These are phyloP conservation scores for Spodoptera frugiperda DNA, from an alignment of 1,140 invertebrate species.

Conservation along the genomic window DNA sequence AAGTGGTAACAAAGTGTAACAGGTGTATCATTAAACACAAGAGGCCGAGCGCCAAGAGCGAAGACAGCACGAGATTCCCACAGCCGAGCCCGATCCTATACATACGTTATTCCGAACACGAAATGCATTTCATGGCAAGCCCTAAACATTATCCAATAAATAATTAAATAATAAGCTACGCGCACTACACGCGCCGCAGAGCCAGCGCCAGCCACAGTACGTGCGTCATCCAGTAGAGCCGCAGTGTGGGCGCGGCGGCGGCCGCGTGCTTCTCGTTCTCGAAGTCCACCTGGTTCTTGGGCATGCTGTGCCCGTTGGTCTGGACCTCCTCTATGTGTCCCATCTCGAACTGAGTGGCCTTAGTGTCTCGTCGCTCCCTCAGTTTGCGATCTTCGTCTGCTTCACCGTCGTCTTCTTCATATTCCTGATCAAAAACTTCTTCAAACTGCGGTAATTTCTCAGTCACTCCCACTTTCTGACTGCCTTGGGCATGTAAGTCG, in stretches of 20 bases:
- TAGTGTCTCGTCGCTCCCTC: constrained; percentile 69
- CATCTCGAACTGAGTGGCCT: constrained; percentile 70
- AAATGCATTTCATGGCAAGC: constrained; percentile 84
- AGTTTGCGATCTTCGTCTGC: constrained; percentile 53
- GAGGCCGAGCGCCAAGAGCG: constrained; percentile 32
- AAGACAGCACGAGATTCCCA: constrained; percentile 43
- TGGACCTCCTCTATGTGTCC: constrained; percentile 61
- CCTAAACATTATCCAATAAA: constrained; percentile 78
- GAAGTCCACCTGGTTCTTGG: constrained; percentile 69
- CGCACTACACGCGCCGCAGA: constrained; percentile 59
- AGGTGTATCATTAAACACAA: constrained; percentile 21
- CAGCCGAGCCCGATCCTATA: constrained; percentile 51
- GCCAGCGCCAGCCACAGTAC: constrained; percentile 60
- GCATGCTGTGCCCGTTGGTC: constrained; percentile 57
- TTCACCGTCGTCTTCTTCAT: constrained; percentile 65
- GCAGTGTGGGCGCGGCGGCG: not conserved
- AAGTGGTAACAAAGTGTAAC: constrained; percentile 74
- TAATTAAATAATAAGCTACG: constrained; percentile 66
- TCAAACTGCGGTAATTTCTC: constrained; percentile 10
- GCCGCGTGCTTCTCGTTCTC: constrained; percentile 38
- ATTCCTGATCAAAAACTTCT: constrained; percentile 56
- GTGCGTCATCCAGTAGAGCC: constrained; percentile 45
- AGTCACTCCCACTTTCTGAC: constrained; percentile 65
- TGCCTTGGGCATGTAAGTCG: constrained; percentile 65
- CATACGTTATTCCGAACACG: constrained; percentile 51